Conservation (phyloP, 2,797 vertebrate genomes). For the Gymnodraco acuticeps region DNA sequence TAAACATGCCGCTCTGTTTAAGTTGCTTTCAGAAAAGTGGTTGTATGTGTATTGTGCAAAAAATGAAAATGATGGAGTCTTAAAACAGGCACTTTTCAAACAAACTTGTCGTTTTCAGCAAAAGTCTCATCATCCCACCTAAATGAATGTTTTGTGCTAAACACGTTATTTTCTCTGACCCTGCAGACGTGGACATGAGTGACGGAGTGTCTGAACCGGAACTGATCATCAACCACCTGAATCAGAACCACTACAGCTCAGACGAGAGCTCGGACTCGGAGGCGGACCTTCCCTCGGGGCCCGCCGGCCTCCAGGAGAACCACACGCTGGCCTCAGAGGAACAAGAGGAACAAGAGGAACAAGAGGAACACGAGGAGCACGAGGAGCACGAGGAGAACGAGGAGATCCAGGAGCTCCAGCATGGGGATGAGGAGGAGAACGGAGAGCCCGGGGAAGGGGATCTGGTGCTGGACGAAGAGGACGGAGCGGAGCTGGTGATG, state of each 20-base stretch:
- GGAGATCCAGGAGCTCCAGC: too few species aligned
- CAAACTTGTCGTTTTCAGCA: neutral
- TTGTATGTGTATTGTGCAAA: too few species aligned
- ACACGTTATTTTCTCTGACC: neutral
- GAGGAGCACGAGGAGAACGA: constrained; percentile 49
- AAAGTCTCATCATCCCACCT: neutral
- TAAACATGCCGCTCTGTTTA: too few species aligned
- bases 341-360: constrained; percentile 18
- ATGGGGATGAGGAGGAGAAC: constrained; percentile 64
- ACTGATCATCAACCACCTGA: constrained; percentile 89
- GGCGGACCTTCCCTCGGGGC: constrained; percentile 68
- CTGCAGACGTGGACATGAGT: constrained; percentile 81
- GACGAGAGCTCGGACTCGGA: constrained; percentile 76
- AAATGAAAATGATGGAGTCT: too few species aligned
- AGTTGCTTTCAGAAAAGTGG: too few species aligned
- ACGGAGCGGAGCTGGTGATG: constrained; percentile 72
- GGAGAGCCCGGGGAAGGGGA: constrained; percentile 76
- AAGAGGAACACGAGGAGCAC: constrained; percentile 65
- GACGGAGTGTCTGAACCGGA: constrained; percentile 79
- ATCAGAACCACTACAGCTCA: constrained; percentile 80
- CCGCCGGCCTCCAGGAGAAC: constrained; percentile 67
- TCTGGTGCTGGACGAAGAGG: constrained; percentile 72
- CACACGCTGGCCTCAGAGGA: constrained; percentile 53
- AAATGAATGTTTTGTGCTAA: neutral
- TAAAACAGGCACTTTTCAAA: too few species aligned